phyloP scores from a whole-genome alignment of 2,888 invertebrate species.

The Trachelus troglodyta region DNA sequence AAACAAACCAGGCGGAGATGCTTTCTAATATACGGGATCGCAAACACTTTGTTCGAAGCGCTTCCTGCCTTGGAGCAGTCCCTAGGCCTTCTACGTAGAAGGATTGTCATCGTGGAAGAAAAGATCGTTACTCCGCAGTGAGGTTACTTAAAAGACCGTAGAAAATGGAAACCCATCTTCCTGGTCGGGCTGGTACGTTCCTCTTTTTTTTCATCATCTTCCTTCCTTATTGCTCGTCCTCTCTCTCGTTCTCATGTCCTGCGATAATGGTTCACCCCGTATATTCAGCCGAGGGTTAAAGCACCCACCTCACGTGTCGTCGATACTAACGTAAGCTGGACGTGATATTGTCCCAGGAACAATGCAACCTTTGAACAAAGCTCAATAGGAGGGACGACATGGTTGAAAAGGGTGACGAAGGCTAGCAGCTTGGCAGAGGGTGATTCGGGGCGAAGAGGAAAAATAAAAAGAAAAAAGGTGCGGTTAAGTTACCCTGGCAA shows the following conservation, averaged over 20 bases:
- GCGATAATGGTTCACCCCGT: not conserved
- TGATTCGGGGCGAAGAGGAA: not conserved
- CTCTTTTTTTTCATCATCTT: not conserved
- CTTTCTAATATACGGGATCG: not conserved
- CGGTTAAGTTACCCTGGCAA: constrained; percentile 30
- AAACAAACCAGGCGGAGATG: not conserved
- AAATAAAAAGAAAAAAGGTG: not conserved
- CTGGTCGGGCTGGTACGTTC: not conserved
- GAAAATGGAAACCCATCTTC: not conserved
- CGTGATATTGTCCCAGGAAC: constrained; percentile 4
- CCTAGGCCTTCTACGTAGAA: not conserved
- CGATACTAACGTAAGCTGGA: not conserved
- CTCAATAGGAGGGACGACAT: not conserved
- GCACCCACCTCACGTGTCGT: constrained; percentile 47
- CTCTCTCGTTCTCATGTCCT: not conserved
- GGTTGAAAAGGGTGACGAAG: not conserved
- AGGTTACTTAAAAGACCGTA: not conserved
- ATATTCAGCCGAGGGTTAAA: constrained; percentile 7
- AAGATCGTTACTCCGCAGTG: constrained; percentile 1
- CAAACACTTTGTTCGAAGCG: not conserved
- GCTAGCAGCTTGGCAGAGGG: not conserved
- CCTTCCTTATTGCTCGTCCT: not conserved
- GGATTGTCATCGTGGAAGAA: not conserved
- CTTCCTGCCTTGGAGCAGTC: not conserved
- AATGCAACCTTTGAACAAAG: constrained; percentile 1